Evolutionary conservation across 2,113 vertebrate species (phyloP), one percentile per base, ranked within the genome.

Genomic region (Crocuta crocuta): DNA sequence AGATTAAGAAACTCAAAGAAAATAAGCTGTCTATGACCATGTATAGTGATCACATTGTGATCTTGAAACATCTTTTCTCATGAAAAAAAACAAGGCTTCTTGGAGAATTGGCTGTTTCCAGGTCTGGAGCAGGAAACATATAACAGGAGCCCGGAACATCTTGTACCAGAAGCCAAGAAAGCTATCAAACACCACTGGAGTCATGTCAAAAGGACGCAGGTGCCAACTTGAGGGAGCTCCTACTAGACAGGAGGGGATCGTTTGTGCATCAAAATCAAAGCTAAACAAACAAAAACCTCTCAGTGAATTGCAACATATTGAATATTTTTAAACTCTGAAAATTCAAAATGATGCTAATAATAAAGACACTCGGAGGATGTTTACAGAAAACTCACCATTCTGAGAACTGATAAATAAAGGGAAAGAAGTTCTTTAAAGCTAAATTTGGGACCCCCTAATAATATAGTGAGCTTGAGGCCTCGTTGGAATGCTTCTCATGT

Each of bases 51-150:
- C 43, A 15, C 19, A 39, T 0, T 85, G 85, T 79, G 81, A 35
- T 83, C 55, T 78, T 24, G 55, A 73, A 78, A 43, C 61, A 68
- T 66, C 63, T 66, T 76, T 83, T 76, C 85, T 89, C 15, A 73
- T 12, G 33, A 70, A 50, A 71, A 11, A 81, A 84, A 88, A 1
- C 1, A 24, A 28, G 15, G 21, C 70, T 92, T 97, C 88, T 83
- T 50, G 58, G 81, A 92, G 70, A 91, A 84, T 2, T 73, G 90
- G 45, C 89, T 16, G 15, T 84, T 88, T 97, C 74, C 63, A 78
- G 55, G 68, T 73, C 50, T 26, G 17, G 48, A 68, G 43, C 45
- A 86, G 48, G 23, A 68, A 74, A 84, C 28, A 10, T 16, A 35
- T 6, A 79, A 92, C 33, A 12, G 4, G 70, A 89, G 12, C 9